Evolutionary conservation across 2,888 invertebrate species (phyloP).

Genomic region (Habrosyne pyritoides): DNA sequence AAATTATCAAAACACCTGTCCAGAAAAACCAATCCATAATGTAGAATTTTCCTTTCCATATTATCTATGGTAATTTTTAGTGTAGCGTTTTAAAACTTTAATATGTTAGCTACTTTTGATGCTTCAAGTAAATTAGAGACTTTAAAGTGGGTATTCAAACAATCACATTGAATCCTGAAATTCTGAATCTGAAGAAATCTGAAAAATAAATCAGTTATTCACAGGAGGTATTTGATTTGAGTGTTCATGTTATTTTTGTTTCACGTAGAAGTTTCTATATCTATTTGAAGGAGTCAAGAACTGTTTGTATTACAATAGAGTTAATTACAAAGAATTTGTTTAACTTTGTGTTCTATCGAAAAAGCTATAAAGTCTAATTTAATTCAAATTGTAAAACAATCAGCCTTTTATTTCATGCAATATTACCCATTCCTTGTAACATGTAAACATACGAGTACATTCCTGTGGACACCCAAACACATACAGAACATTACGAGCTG

Average conservation of each 20-base stretch:
- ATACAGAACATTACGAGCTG: constrained; percentile 53
- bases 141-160: neutral
- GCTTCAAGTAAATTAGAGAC: neutral
- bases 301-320: constrained; percentile 4
- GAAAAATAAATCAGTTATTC: constrained; percentile 68
- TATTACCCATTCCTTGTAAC: constrained; percentile 72
- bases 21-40: no score
- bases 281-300: constrained; percentile 20
- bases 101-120: neutral
- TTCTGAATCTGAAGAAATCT: constrained; percentile 20
- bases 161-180: neutral
- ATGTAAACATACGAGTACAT: constrained; percentile 77
- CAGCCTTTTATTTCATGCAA: constrained; percentile 56
- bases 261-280: constrained; percentile 22
- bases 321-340: constrained; percentile 1
- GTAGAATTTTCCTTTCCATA: no score
- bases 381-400: constrained; percentile 3
- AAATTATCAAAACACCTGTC: no score
- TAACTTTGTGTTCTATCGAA: constrained; percentile 9
- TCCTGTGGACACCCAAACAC: constrained; percentile 78
- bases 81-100: no score
- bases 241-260: constrained; percentile 26
- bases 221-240: constrained; percentile 60
- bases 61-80: no score
- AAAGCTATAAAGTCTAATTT: neutral